Base-by-base conservation (phyloP, 2,797 vertebrate genomes). In the Channallabes apus region DNA sequence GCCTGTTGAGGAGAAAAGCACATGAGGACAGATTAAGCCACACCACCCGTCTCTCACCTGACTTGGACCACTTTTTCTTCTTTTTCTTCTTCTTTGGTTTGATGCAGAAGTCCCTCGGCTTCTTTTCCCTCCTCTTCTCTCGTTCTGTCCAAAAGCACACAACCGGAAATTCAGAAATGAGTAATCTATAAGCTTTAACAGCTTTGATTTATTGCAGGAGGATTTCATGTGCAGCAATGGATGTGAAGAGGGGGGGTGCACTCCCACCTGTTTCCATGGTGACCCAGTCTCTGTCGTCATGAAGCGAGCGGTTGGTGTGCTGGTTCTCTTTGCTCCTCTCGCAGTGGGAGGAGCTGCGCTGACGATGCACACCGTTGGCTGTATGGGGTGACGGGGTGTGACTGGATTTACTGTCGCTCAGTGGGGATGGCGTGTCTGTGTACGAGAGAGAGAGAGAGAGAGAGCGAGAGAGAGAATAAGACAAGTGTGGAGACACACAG, bases 51-150 rank as follows among this genome's bases (percentile, higher is more conserved):
- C 91, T 65, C 91, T 95, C 95, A 96, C 96, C 96, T 85, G 94
- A 94, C 90, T 96, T 97, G 29, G 91, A 90, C 93, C 94, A 97
- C 95, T 94, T 98, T 93, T 96, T 98, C 94, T 97, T 97, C 90
- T 95, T 98, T 91, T 96, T 97, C 92, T 96, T 96, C 86, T 95
- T 99, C 95, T 97, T 99, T 61, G 97, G 94, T 90, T 97, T 98
- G 59, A 96, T 93, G 87, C 95, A 95, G 84, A 97, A 94, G 91
- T 97, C 96, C 91, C 95, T 97, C 88, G 94, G 95, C 89, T 96
- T 96, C 91, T 94, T 97, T 84, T 95, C 93, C 92, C 95, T 94
- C 89, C 88, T 91, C 90, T 95, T 95, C 87, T 95, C 90, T 67
- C 91, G 92, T 88, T 96, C 93, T 92, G 89, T 65, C 83, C 93